Evolutionary conservation across 2,797 vertebrate species (phyloP), one percentile per base, ranked within the genome.

Genomic region (Leuciscus waleckii): DNA sequence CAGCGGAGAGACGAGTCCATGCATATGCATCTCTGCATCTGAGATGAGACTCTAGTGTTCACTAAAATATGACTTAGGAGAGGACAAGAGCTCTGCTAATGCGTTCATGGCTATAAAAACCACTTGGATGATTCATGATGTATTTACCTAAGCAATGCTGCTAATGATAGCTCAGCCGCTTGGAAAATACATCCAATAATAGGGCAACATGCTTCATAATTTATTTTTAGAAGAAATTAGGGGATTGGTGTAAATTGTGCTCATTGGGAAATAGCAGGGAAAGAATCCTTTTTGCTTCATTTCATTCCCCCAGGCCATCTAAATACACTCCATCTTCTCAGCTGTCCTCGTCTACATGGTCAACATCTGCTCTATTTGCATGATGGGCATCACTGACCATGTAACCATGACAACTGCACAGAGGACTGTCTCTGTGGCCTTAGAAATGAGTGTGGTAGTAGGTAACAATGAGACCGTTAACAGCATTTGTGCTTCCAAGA

Each of bases 291-390:
- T 37, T 83, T 54, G 73, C 32, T 67, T 70, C 32, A 19, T 77
- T 54, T 76, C 35, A 35, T 84, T 84, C 67, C 83, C 83, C 14
- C 29, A 71, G 68, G 83, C 29, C 39, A 65, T 63, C 54, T 39
- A 63, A 85, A 85, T 63, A 79, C 76, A 85, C 63, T 78, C 74
- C 74, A 51, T 79, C 83, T 73, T 56, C 54, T 79, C 51, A 85
- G 41, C 76, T 79, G 67, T 85, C 54, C 76, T 37, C 23, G 51
- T 58, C 76, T 85, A 56, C 68, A 73, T 58, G 76, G 76, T 75
- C 82, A 87, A 82, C 86, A 87, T 87, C 86, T 87, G 86, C 65
- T 84, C 69, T 70, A 81, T 84, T 87, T 85, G 82, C 76, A 74
- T 79, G 82, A 84, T 58, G 61, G 82, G 63, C 56, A 81, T 84